Evolutionary conservation across 2,888 invertebrate genomes (phyloP).

Genomic region (Orchesella flavescens): DNA sequence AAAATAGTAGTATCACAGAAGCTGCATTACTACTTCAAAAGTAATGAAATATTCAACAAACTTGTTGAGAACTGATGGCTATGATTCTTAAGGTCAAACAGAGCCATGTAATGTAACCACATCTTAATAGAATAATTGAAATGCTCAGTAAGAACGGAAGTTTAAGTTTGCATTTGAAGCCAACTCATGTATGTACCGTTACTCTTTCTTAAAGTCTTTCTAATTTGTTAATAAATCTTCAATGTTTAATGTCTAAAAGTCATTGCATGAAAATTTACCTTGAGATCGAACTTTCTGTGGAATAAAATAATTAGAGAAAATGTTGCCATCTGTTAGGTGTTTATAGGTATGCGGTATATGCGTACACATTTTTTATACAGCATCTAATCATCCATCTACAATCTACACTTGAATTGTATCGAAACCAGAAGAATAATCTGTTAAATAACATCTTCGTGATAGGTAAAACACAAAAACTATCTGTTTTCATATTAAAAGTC

Average conservation of each 20-base stretch:
- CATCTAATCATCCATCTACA: too few species aligned
- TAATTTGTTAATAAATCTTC: too few species aligned
- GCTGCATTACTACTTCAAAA: constrained; percentile 15
- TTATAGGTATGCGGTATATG: too few species aligned
- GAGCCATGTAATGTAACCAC: background rate
- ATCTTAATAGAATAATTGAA: constrained; percentile 40
- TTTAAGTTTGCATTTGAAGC: background rate
- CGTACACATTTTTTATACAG: background rate
- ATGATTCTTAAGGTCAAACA: constrained; percentile 17
- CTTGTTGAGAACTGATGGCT: background rate
- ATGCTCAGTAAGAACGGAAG: background rate
- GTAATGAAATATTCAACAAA: background rate
- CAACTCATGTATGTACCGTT: background rate
- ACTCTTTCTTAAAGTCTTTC: background rate
- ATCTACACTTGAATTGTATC: too few species aligned
- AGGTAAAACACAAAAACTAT: background rate
- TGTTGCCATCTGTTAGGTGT: background rate
- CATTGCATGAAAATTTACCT: background rate
- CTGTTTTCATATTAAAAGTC: constrained; percentile 25
- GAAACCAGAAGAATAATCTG: background rate
- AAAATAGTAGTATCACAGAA: constrained; percentile 16
- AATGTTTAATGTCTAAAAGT: too few species aligned
- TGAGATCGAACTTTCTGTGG: background rate
- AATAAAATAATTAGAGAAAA: background rate
- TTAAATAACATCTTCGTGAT: background rate